phyloP scores from a whole-genome alignment of 2,888 invertebrate genomes.

The Melinaea marsaeus region DNA sequence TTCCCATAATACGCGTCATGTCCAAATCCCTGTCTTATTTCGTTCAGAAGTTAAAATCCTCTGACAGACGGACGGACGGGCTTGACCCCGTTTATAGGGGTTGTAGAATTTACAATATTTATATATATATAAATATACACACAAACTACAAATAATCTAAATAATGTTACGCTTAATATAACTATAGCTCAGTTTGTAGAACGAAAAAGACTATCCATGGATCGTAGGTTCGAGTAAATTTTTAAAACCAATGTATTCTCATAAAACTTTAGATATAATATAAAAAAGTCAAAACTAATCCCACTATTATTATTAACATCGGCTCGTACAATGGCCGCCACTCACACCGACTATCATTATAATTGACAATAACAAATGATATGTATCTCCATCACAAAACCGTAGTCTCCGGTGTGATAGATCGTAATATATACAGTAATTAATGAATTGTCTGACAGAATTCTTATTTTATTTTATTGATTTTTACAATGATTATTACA shows the following conservation, averaged over 20 bases:
- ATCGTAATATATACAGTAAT: conserved; percentile 34
- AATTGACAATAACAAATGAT: conserved; percentile 64
- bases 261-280: neutral
- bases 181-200: too few species aligned
- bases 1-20: neutral
- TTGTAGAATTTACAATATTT: too few species aligned
- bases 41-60: conserved; percentile 3
- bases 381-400: conserved; percentile 47
- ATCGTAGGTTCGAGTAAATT: too few species aligned
- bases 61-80: neutral
- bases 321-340: conserved; percentile 33
- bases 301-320: neutral
- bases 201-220: too few species aligned
- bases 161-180: too few species aligned
- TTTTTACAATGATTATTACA: neutral
- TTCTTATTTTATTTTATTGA: conserved; percentile 7
- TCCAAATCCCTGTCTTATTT: conserved; percentile 3
- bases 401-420: conserved; percentile 40
- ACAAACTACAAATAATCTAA: too few species aligned
- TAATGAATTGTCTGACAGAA: conserved; percentile 39
- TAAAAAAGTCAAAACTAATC: neutral
- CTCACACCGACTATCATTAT: conserved; percentile 53
- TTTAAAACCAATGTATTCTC: too few species aligned
- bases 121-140: too few species aligned
- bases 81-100: neutral